Conservation (phyloP, 2,113 vertebrate genomes). For the zebrafish (Danio rerio) region GRCz12tu NC_133181.1:6878501-6879000, state of each 20-base stretch:
- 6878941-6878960: slow-evolving; percentile 28
- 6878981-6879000: background rate
- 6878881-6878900: slow-evolving; percentile 35
- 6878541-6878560: slow-evolving; percentile 35
- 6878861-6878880: slow-evolving; percentile 47
- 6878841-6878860: slow-evolving; percentile 8
- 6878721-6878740: slow-evolving; percentile 39
- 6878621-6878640: slow-evolving; percentile 28
- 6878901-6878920: slow-evolving; percentile 33
- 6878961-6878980: background rate
- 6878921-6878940: slow-evolving; percentile 9
- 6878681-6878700: slow-evolving; percentile 8
- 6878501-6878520: slow-evolving; percentile 15
- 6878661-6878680: slow-evolving; percentile 1
- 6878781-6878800: slow-evolving; percentile 50
- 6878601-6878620: slow-evolving; percentile 39
- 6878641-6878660: background rate
- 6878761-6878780: slow-evolving; percentile 41
- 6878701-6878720: background rate
- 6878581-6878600: slow-evolving; percentile 42
- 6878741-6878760: slow-evolving; percentile 42
- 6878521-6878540: slow-evolving; percentile 39
- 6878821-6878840: slow-evolving; percentile 30
- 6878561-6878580: slow-evolving; percentile 40
- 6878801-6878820: slow-evolving; percentile 28